These are phyloP conservation scores for Zygaena filipendulae DNA, from an alignment of 2,888 invertebrate genomes.

Conservation along the genomic window DNA sequence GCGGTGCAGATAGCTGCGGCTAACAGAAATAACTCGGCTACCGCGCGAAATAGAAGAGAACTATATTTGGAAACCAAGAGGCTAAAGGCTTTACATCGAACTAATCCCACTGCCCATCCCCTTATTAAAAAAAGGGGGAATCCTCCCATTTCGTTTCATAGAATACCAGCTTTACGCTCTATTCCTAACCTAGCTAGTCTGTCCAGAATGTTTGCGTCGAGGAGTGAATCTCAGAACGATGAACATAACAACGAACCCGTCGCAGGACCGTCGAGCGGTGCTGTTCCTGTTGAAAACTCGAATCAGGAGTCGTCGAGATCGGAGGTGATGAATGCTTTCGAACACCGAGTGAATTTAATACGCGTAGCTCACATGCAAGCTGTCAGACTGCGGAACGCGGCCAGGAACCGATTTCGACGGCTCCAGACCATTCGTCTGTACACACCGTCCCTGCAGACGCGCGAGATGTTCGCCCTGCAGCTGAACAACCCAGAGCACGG, in stretches of 20 bases:
- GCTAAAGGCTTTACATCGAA: slow-evolving; percentile 49
- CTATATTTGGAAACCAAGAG: slow-evolving; percentile 45
- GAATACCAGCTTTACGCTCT: slow-evolving; percentile 43
- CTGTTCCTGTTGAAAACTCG: slow-evolving; percentile 19
- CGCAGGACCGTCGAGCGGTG: slow-evolving; percentile 36
- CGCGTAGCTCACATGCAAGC: slow-evolving; percentile 53
- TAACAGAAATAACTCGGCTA: slow-evolving; percentile 49
- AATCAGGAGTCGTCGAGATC: slow-evolving; percentile 20
- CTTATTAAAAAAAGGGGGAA: slow-evolving; percentile 34
- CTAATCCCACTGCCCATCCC: slow-evolving; percentile 49
- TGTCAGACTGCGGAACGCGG: slow-evolving; percentile 44
- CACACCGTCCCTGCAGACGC: slow-evolving; percentile 48
- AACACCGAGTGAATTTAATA: slow-evolving; percentile 46
- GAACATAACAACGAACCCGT: slow-evolving; percentile 37
- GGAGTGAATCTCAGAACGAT: slow-evolving; percentile 21
- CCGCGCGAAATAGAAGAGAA: slow-evolving; percentile 47
- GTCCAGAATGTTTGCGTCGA: slow-evolving; percentile 20
- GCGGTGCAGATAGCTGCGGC: slow-evolving; percentile 59
- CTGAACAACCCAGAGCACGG: slow-evolving; percentile 27
- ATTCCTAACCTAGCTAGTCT: slow-evolving; percentile 27
- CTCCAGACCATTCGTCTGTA: slow-evolving; percentile 52
- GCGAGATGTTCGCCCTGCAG: slow-evolving; percentile 48
- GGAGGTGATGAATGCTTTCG: slow-evolving; percentile 34
- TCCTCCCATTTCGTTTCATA: slow-evolving; percentile 42
- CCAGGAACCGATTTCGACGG: slow-evolving; percentile 44